Conservation (phyloP, 2,888 invertebrate genomes). For the Apocheima hispidaria region DNA sequence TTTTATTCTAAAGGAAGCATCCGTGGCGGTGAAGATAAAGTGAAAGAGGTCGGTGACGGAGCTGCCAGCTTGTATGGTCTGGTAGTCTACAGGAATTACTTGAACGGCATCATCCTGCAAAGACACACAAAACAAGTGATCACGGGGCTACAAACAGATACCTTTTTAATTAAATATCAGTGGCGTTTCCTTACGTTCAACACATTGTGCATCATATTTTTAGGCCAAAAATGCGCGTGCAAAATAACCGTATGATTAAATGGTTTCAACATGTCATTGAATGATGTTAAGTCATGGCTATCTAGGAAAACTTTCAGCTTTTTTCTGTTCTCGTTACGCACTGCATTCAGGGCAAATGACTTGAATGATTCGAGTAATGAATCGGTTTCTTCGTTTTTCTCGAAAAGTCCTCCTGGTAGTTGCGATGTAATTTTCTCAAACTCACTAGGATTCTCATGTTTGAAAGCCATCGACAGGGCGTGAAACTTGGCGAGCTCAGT, state of each 20-base stretch:
- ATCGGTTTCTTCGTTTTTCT: not conserved
- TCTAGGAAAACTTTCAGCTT: not conserved
- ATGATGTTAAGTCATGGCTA: not conserved
- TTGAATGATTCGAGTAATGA: slow-evolving; percentile 1
- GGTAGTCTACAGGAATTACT: not conserved
- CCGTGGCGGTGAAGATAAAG: not conserved
- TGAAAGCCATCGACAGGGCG: slow-evolving; percentile 12
- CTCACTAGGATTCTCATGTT: not conserved
- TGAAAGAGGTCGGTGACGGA: not conserved
- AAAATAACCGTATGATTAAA: not conserved
- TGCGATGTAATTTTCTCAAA: not conserved
- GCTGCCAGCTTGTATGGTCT: not conserved
- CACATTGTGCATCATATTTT: slow-evolving; percentile 8
- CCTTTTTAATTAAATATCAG: not conserved
- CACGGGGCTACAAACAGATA: not conserved
- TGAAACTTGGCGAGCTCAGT: slow-evolving; percentile 20
- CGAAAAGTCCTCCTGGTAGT: not conserved
- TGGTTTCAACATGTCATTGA: not conserved
- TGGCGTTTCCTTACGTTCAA: slow-evolving; percentile 6
- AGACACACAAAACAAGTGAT: not conserved
- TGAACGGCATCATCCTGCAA: not conserved
- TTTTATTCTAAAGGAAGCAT: not conserved
- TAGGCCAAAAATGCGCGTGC: slow-evolving; percentile 11
- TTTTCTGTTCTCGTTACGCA: slow-evolving; percentile 6
- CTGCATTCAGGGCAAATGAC: not conserved